Conservation (phyloP, 37 sponge, comb jelly and placozoan species). For the Spongilla lacustris region DNA sequence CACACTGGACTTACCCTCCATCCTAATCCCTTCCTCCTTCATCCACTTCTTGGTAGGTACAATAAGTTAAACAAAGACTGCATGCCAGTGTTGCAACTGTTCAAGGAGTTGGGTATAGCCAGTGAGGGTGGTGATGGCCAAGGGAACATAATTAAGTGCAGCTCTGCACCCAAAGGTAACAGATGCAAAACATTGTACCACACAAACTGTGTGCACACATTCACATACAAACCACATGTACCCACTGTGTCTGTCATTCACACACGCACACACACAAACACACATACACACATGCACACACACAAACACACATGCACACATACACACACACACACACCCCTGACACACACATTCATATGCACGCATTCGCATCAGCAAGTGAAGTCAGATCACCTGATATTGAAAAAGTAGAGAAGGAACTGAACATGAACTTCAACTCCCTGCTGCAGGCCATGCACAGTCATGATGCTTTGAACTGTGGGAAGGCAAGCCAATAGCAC, state of each 20-base stretch:
- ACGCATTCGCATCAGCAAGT: not conserved
- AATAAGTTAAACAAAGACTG: not conserved
- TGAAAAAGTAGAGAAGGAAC: not conserved
- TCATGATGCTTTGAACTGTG: not conserved
- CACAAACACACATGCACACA: too few species aligned
- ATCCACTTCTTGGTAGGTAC: not conserved
- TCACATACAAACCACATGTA: too few species aligned
- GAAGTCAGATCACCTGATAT: not conserved
- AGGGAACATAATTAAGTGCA: not conserved
- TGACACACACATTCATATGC: too few species aligned
- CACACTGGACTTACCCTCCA: not conserved
- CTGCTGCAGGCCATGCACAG: not conserved
- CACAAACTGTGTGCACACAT: not conserved
- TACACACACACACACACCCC: too few species aligned
- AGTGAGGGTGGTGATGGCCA: not conserved
- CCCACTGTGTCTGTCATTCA: too few species aligned
- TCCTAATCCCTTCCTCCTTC: not conserved
- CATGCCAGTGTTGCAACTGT: not conserved
- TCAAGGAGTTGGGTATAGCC: not conserved
- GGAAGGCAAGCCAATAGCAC: not conserved
- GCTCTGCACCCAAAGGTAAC: not conserved
- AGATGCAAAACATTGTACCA: not conserved
- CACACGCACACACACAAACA: too few species aligned
- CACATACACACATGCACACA: too few species aligned
- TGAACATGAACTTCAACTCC: not conserved